Percentiles rank a stretch among this genome's conserved stretches.
Conservation (phyloP, 2,888 invertebrate species). For the Eustalomyia histrio region DNA sequence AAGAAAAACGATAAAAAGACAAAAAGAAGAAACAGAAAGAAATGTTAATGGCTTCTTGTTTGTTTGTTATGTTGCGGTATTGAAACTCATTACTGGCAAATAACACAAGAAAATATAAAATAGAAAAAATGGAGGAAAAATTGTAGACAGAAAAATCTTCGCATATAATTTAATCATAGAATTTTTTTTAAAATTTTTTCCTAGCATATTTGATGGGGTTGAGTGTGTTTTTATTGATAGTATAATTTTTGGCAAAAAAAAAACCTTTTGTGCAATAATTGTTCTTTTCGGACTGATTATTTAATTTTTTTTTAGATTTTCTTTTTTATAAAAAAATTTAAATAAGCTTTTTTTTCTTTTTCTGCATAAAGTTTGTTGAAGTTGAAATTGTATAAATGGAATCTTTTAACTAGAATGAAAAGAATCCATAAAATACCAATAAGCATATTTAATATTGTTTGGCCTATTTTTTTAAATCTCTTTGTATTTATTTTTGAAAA, state of each 20-base stretch:
- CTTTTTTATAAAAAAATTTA: neutral
- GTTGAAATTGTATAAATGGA: neutral
- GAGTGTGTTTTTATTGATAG: neutral
- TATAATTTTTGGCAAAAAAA: slow-evolving; percentile 2
- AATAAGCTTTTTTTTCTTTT: slow-evolving; percentile 3
- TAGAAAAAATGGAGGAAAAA: slow-evolving; percentile 13
- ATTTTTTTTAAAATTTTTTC: neutral
- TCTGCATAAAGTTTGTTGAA: slow-evolving; percentile 18
- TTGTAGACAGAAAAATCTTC: slow-evolving; percentile 7
- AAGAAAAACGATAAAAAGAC: slow-evolving; percentile 17
- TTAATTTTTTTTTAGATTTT: neutral
- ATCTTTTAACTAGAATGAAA: neutral
- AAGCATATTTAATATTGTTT: neutral
- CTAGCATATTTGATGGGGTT: neutral
- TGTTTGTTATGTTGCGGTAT: slow-evolving; percentile 19
- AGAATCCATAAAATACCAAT: neutral
- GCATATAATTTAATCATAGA: slow-evolving; percentile 35
- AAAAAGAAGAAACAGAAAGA: neutral
- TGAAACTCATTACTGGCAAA: slow-evolving; percentile 60
- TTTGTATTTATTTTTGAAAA: no score
- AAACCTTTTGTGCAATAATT: neutral
- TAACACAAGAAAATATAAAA: slow-evolving; percentile 26
- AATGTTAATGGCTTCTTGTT: no score
- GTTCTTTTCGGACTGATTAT: neutral
- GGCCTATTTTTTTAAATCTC: neutral